Base-by-base conservation (phyloP, 2,797 vertebrate species). In the Myotis myotis region DNA sequence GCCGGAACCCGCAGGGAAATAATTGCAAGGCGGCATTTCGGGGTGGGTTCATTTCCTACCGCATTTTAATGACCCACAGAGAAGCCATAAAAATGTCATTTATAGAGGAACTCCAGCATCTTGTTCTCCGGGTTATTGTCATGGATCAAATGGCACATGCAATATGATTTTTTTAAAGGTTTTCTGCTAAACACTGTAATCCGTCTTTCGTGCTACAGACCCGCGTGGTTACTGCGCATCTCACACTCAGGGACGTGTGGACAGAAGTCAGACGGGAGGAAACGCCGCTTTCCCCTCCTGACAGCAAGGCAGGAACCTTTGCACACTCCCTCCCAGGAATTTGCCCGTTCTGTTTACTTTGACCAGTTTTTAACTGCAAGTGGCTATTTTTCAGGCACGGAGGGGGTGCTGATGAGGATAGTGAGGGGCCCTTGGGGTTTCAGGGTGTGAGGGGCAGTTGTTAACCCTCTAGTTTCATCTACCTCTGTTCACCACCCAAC, bases 31-130 rank as follows among this genome's bases (percentile, higher is more conserved):
- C 38, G 19, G 81, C 41, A 47, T 79, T 93, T 94, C 49, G 20
- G 75, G 33, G 15, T 38, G 49, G 80, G 71, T 92, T 86, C 66
- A 92, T 85, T 91, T 96, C 94, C 81, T 68, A 44, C 33, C 51
- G 47, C 51, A 47, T 88, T 96, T 95, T 90, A 94, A 95, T 96
- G 93, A 93, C 64, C 55, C 87, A 93, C 91, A 95, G 76, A 95
- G 94, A 91, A 79, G 93, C 84, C 93, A 89, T 22, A 82, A 95
- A 96, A 97, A 80, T 93, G 93, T 88, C 55, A 84, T 79, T 95
- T 96, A 92, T 33, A 78, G 87, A 87, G 55, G 90, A 95, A 93
- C 53, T 10, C 87, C 80, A 81, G 75, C 57, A 47, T 88, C 89
- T 95, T 91, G 76, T 89, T 96, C 91, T 82, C 87, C 64, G 82